Base-by-base conservation (phyloP, 1,140 invertebrate species). In the Eumaeus atala region DNA sequence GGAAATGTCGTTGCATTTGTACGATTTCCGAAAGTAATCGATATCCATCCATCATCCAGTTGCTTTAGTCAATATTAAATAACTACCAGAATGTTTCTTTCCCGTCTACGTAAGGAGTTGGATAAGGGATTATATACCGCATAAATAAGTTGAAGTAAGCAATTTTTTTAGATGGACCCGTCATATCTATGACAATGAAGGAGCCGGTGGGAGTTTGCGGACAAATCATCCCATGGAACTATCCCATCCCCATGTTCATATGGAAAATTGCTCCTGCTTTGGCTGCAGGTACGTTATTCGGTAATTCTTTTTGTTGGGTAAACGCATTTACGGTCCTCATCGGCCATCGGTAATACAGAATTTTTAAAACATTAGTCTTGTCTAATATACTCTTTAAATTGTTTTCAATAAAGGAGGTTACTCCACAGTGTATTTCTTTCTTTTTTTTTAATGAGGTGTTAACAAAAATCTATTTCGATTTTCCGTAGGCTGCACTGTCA, bases 171-270 rank as follows among this genome's bases (percentile, higher is more conserved):
- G 91, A 91, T 77, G 90, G 89, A 50, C 80, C 87, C 49, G 83
- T 89, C 10, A 68, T 91, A 60, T 87, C 89, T 1, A 92, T 93
- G 67, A 95, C 93, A 0, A 71, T 92, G 16, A 91, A 92, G 65
- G 93, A 95, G 73, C 94, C 82, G 8, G 80, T 90, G 0, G 85
- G 57, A 89, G 92, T 87, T 2, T 84, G 81, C 44, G 86, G 70
- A 4, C 86, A 87, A 58, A 87, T 88, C 14, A 84, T 87, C 64
- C 84, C 84, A 50, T 87, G 84, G 84, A 87, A 87, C 49, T 96
- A 93, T 78, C 95, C 95, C 0, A 78, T 95, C 48, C 91, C 95
- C 88, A 95, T 97, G 94, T 70, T 89, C 11, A 76, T 90, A 0
- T 95, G 93, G 93, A 97, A 96, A 64, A 75, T 83, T 42, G 67